Percentiles rank a stretch among this genome's conserved stretches.
phyloP scores from a whole-genome alignment of 2,888 invertebrate species.

The Nasonia oneida region DNA sequence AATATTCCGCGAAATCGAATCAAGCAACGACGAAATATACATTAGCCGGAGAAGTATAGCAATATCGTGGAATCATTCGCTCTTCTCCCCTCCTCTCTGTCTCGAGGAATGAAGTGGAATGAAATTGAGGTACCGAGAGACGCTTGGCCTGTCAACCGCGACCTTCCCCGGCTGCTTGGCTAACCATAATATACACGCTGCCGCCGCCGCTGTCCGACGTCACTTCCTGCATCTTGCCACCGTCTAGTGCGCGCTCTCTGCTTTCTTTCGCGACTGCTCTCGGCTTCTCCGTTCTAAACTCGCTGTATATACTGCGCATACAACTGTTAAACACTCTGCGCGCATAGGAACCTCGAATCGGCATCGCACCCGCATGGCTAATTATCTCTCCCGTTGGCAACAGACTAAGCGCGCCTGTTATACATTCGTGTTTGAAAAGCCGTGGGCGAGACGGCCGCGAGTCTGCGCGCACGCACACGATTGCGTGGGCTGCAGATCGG shows the following conservation, averaged over 20 bases:
- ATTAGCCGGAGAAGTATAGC: constrained; percentile 64
- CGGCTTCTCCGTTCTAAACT: background rate
- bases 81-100: background rate
- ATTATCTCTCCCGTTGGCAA: constrained; percentile 17
- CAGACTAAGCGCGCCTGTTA: background rate
- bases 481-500: background rate
- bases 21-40: constrained; percentile 24
- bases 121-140: constrained; percentile 64
- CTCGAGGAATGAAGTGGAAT: constrained; percentile 28
- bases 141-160: constrained; percentile 77
- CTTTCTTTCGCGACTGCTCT: background rate
- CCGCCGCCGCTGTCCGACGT: constrained; percentile 70
- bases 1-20: background rate
- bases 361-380: constrained; percentile 36
- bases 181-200: constrained; percentile 69
- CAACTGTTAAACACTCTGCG: background rate
- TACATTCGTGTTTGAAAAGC: background rate
- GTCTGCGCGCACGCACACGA: background rate
- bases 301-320: background rate
- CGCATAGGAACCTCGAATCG: background rate
- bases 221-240: constrained; percentile 70
- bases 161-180: constrained; percentile 71
- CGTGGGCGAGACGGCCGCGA: constrained; percentile 7
- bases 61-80: constrained; percentile 22
- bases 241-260: constrained; percentile 48